Evolutionary conservation across 23 tunicate genomes (phyloP), one percentile per base, ranked within the genome.

Genomic region (Aplidium turbinatum): DNA sequence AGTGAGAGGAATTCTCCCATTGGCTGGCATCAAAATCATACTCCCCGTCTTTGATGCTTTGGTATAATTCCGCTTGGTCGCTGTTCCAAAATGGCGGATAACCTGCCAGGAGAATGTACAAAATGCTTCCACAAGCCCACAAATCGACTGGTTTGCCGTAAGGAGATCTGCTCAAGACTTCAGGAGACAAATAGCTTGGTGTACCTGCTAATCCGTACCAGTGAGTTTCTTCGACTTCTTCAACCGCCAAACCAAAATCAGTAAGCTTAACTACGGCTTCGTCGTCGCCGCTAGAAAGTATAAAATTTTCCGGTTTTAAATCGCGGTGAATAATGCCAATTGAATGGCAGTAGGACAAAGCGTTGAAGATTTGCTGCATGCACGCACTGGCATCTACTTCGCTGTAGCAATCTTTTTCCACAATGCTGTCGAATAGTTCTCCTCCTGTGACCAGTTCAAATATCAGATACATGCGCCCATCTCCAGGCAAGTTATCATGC

Each of bases 371-470:
- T 35, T 80, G 85, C 48, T 80, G 78, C n/a, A 80, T 80, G 28
- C 85, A 80, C 31, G 26, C 19, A 24, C 78, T 70, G 28, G 85
- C 85, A 34, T 80, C 85, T 21, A 4, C 34, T 71, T 80, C 85
- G 38, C 69, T 52, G 58, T 80, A 80, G 34, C 55, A 50, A 19
- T 71, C 78, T 23, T 70, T 42, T 22, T 56, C 54, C 25, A 80
- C 79, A 53, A 80, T 80, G 22, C 57, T 76, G 28, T 80, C 85
- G 33, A 80, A 80, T 11, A 80, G 38, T 33, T 80, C 85, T 22
- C 85, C 85, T 13, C 85, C 85, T n/a, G 85, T 80, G 3, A 80
- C 76, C 21, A 80, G 57, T 28, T 80, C 85, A 54, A 80, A 80
- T 13, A 80, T 18, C 38, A 80, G 19, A 20, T 70, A 57, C 25